Base-by-base conservation (phyloP, 2,888 invertebrate species). In the Hofmannophila pseudospretella region DNA sequence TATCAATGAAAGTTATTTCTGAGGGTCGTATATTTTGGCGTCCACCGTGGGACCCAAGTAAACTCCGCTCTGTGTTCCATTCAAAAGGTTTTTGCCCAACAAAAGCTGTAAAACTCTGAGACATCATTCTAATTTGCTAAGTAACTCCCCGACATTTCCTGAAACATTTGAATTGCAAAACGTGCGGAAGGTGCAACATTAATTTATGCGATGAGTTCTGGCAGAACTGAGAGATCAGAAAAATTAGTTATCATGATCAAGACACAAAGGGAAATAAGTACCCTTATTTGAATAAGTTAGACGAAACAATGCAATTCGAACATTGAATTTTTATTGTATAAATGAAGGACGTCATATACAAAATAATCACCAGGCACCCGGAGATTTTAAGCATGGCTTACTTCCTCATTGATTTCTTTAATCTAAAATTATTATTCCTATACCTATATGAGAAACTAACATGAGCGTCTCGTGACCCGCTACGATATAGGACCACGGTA, bases 191-290 rank as follows among this genome's bases (percentile, higher is more conserved):
- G 40, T 32, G 39, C 32, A 37, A 13, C 19, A 32, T 49, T 53
- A 61, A 62, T 60, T 53, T 58, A 58, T 59, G 51, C 50, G 9
- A 37, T 39, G 40, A 52, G 49, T 44, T 48, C 44, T 23, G 23
- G 4, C 23, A n/a, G 23, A 23, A 23, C n/a, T 23, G 34, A 35
- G 47, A 47, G 46, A 54, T 43, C 51, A 50, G 51, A 61, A 60
- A 64, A 58, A 57, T 54, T 54, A 44, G 51, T 62, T 63, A 63
- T 50, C 66, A 64, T 64, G 62, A 43, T 57, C 47, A 54, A 51
- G 56, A 58, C 50, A 55, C 34, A 38, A 38, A 56, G n/a, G n/a
- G n/a, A n/a, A n/a, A n/a, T n/a, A n/a, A n/a, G n/a, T n/a, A n/a
- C 39, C 29, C 27, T 37, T 41, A 43, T 52, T 58, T 62, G 66